Evolutionary conservation across 2,797 vertebrate species (phyloP).

Genomic region (Sparus aurata): DNA sequence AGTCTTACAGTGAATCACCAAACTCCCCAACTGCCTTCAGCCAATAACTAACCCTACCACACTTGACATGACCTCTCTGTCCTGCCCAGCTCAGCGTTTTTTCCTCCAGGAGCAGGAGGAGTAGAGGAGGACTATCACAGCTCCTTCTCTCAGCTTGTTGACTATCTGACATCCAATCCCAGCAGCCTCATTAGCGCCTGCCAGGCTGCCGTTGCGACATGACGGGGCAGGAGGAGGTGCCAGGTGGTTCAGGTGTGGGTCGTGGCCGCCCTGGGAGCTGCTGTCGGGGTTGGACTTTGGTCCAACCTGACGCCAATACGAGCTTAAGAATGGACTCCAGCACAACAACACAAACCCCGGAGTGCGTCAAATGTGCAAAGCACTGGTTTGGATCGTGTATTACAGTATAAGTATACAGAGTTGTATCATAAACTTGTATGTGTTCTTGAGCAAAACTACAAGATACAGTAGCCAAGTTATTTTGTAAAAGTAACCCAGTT

Average conservation of each 20-base stretch:
- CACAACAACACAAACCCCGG: conserved; percentile 10
- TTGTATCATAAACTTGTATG: neutral
- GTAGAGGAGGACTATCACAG: neutral
- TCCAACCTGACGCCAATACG: conserved; percentile 27
- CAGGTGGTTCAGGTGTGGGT: conserved; percentile 40
- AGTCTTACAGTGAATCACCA: neutral
- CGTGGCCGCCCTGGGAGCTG: conserved; percentile 15
- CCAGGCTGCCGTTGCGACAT: conserved; percentile 25
- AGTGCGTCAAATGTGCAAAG: neutral
- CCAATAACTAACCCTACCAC: conserved; percentile 24
- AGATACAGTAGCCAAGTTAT: accelerated
- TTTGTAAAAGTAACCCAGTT: accelerated
- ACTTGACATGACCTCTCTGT: conserved; percentile 10
- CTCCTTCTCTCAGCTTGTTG: conserved; percentile 14
- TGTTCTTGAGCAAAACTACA: neutral
- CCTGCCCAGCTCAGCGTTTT: neutral
- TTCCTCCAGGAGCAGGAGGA: conserved; percentile 17
- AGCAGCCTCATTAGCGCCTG: conserved; percentile 30
- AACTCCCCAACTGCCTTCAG: neutral
- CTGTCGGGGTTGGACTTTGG: conserved; percentile 59
- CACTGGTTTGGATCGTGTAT: too few relatives aligned
- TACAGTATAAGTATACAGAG: too few relatives aligned
- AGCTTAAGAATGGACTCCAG: neutral
- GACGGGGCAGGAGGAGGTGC: conserved; percentile 40
- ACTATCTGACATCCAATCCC: conserved; percentile 46